Percentiles rank a stretch among this genome's conserved stretches.
phyloP scores from a whole-genome alignment of 2,113 vertebrate species.

The Trochalopteron elliotii region DNA sequence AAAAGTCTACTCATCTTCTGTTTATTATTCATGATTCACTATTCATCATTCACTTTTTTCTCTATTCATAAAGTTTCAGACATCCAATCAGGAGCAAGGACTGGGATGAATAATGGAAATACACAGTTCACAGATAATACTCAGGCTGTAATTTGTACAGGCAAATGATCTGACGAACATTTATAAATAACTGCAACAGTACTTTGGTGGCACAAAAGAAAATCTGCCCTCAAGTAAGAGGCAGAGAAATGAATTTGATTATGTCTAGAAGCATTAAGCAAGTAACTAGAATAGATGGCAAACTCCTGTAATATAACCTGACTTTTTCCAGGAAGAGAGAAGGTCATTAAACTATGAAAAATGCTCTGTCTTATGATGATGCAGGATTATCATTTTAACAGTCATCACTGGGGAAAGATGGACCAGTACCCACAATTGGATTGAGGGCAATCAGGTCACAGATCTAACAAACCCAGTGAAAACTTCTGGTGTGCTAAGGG shows the following conservation, averaged over 20 bases:
- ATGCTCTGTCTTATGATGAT: background rate
- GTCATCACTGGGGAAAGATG: background rate
- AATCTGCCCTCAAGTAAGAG: conserved; percentile 7
- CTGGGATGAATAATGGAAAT: conserved; percentile 52
- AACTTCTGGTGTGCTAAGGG: background rate
- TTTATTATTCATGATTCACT: conserved; percentile 65
- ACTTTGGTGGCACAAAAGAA: conserved; percentile 26
- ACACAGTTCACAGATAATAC: conserved; percentile 29
- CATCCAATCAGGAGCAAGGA: conserved; percentile 34
- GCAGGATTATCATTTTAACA: background rate
- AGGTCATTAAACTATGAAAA: background rate
- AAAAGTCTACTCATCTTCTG: conserved; percentile 60
- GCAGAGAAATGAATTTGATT: conserved; percentile 15
- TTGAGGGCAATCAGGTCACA: background rate
- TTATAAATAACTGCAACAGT: conserved; percentile 53
- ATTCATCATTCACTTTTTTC: conserved; percentile 55
- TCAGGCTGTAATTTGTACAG: conserved; percentile 38
- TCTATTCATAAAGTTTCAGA: conserved; percentile 58
- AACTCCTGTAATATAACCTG: background rate
- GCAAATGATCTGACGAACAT: conserved; percentile 45
- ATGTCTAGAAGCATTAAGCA: background rate
- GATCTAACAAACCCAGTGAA: background rate
- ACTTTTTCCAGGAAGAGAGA: background rate
- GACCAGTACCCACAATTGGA: background rate
- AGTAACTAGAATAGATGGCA: background rate